phyloP scores from a whole-genome alignment of 2,888 invertebrate genomes.

The Tanytarsus gracilentus region DNA sequence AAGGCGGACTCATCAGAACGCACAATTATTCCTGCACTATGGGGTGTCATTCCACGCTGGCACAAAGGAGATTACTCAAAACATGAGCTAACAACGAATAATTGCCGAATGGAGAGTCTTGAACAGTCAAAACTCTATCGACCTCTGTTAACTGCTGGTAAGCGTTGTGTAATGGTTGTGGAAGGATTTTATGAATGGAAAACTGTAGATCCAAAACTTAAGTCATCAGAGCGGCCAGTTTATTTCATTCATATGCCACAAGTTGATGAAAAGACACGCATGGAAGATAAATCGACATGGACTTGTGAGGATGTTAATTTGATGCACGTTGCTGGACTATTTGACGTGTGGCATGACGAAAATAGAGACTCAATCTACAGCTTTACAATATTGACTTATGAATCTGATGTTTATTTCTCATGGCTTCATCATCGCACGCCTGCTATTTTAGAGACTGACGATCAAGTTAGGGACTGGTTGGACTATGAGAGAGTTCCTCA shows the following conservation, averaged over 20 bases:
- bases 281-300: constrained; percentile 52
- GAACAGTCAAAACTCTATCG: constrained; percentile 60
- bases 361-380: constrained; percentile 53
- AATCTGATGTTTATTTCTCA: constrained; percentile 54
- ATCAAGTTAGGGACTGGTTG: constrained; percentile 59
- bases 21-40: constrained; percentile 70
- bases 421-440: constrained; percentile 77
- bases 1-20: constrained; percentile 40
- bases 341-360: constrained; percentile 55
- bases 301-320: constrained; percentile 48
- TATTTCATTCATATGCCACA: constrained; percentile 64
- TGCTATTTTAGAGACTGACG: constrained; percentile 60
- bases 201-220: constrained; percentile 51
- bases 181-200: constrained; percentile 83
- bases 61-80: constrained; percentile 58
- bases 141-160: constrained; percentile 55
- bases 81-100: constrained; percentile 64
- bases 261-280: constrained; percentile 42
- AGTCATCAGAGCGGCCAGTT: constrained; percentile 58
- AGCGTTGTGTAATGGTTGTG: constrained; percentile 65
- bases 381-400: constrained; percentile 69
- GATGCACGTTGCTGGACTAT: constrained; percentile 68
- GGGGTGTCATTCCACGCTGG: constrained; percentile 78
- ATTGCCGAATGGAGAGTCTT: constrained; percentile 66
- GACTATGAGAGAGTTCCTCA: neutral